A percentile compares a stretch with the other conserved stretches of the same genome.
phyloP scores from a whole-genome alignment of 1,140 invertebrate genomes.

The Leptinotarsa defecta region DNA sequence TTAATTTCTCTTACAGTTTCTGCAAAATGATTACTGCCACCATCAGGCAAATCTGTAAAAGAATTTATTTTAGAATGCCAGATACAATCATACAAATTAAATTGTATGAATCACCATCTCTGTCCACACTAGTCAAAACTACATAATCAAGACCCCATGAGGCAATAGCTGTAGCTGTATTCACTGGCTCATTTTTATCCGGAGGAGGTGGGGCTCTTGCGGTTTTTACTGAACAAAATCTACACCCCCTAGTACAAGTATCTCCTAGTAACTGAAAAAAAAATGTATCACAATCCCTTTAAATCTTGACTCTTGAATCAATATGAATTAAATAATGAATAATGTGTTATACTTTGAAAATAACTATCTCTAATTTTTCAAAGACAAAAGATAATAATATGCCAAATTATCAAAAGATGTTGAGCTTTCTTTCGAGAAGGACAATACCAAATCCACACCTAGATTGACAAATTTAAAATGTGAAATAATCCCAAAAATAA shows the following conservation, averaged over 20 bases:
- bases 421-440: too few species aligned
- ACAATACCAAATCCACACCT: too few species aligned
- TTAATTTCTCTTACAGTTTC: constrained; percentile 85
- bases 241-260: constrained; percentile 89
- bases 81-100: neutral
- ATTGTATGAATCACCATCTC: constrained; percentile 74
- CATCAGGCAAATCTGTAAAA: constrained; percentile 81
- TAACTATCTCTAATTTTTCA: too few species aligned
- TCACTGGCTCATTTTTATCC: constrained; percentile 88
- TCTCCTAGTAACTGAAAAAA: constrained; percentile 82
- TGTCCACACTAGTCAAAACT: constrained; percentile 96
- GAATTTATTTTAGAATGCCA: neutral
- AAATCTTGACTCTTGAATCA: too few species aligned
- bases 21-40: constrained; percentile 90
- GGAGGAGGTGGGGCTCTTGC: constrained; percentile 86
- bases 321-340: too few species aligned
- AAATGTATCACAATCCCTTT: constrained; percentile 11
- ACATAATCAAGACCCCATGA: constrained; percentile 97
- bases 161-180: constrained; percentile 90
- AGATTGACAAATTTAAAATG: too few species aligned
- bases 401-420: too few species aligned
- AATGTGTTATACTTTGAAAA: too few species aligned
- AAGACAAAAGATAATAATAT: too few species aligned
- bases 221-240: constrained; percentile 99
- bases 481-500: too few species aligned